phyloP scores from a whole-genome alignment of 2,113 vertebrate genomes.

The Nibea albiflora region DNA sequence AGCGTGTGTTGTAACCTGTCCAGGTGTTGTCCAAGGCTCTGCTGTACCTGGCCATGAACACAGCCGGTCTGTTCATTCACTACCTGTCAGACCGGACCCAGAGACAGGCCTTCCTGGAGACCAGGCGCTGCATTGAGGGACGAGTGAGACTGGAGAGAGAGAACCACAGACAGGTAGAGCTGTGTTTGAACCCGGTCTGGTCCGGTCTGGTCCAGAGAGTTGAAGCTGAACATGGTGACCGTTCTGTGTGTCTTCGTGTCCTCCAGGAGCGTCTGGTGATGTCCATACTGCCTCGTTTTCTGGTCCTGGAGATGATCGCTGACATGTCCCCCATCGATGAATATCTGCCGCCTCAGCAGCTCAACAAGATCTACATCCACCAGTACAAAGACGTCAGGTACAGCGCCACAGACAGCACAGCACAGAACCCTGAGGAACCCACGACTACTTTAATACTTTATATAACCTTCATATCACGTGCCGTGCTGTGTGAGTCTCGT shows the following conservation, averaged over 20 bases:
- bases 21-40: conserved; percentile 89
- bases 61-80: conserved; percentile 92
- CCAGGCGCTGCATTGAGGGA: conserved; percentile 91
- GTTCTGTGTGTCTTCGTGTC: neutral
- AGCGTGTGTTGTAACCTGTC: conserved; percentile 29
- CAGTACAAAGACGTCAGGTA: conserved; percentile 81
- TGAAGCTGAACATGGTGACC: no score
- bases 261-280: conserved; percentile 77
- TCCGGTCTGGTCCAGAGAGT: no score
- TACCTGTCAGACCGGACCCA: conserved; percentile 92
- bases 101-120: conserved; percentile 93
- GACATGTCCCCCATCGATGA: conserved; percentile 73
- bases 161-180: conserved; percentile 89
- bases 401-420: no score
- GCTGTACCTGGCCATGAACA: conserved; percentile 94
- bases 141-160: conserved; percentile 90
- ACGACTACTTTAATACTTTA: neutral
- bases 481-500: no score
- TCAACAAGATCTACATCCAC: conserved; percentile 80
- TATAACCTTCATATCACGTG: no score
- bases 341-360: conserved; percentile 69
- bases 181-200: no score
- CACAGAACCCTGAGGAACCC: neutral
- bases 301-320: conserved; percentile 77
- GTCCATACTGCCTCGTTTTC: conserved; percentile 76